A percentile compares a stretch with the other conserved stretches of the same genome.
Evolutionary conservation across 2,888 invertebrate genomes (phyloP).

Genomic region (Diplazon laetatorius): DNA sequence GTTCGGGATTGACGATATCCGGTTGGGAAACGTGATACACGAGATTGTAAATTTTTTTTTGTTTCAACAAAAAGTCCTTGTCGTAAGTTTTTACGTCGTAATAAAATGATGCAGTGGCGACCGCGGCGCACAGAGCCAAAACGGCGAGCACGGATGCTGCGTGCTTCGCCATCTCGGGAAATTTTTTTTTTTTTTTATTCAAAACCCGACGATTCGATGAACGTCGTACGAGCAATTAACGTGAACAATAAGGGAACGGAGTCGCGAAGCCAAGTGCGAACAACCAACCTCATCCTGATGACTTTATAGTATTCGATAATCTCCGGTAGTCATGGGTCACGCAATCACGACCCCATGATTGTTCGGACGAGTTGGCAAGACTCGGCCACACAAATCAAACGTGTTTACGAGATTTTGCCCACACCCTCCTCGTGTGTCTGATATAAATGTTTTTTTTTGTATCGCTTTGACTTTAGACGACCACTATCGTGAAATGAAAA

Average conservation of each 20-base stretch:
- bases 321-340: not conserved
- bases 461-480: conserved; percentile 39
- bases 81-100: conserved; percentile 70
- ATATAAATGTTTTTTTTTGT: not conserved
- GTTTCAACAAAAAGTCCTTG: conserved; percentile 75
- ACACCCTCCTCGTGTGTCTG: not conserved
- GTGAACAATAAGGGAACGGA: too few species aligned
- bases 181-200: not conserved
- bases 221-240: not conserved
- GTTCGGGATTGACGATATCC: conserved; percentile 67
- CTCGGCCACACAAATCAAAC: conserved; percentile 4
- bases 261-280: conserved; percentile 23
- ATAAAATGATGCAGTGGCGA: conserved; percentile 66
- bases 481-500: not conserved
- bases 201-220: not conserved
- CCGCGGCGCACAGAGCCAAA: conserved; percentile 66
- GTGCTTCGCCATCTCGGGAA: conserved; percentile 67
- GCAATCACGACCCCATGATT: not conserved
- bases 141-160: conserved; percentile 72
- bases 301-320: conserved; percentile 5
- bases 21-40: conserved; percentile 75
- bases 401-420: conserved; percentile 16
- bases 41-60: conserved; percentile 76
- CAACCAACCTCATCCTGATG: not conserved
- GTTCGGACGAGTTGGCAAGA: not conserved